Conservation (phyloP, 2,888 invertebrate species). For the Idaea biselata region DNA sequence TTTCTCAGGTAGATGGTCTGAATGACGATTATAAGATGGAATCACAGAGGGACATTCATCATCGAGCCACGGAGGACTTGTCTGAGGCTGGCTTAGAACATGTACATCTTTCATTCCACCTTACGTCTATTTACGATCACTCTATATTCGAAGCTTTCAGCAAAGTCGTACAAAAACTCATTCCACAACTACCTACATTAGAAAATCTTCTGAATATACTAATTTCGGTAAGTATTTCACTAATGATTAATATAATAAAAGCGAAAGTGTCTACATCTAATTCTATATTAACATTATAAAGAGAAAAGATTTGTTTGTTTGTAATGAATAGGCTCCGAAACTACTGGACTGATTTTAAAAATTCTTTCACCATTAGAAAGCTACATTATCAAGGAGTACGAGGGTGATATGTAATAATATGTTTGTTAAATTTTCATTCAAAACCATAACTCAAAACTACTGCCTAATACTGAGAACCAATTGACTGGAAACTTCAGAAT, state of each 20-base stretch:
- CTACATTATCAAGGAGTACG: too few species aligned
- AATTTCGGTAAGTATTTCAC: conserved; percentile 89
- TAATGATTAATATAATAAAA: too few species aligned
- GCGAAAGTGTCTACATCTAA: too few species aligned
- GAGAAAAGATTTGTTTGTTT: too few species aligned
- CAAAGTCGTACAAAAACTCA: conserved; percentile 99
- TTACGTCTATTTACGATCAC: conserved; percentile 99
- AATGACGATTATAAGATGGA: conserved; percentile 99
- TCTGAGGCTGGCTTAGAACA: conserved; percentile 92
- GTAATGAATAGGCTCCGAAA: too few species aligned
- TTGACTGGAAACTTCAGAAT: too few species aligned
- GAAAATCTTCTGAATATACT: conserved; percentile 98
- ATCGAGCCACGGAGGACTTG: conserved; percentile 96
- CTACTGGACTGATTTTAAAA: too few species aligned
- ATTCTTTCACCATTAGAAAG: too few species aligned
- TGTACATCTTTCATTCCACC: conserved; percentile 95
- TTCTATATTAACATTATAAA: neutral
- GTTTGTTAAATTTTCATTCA: too few species aligned
- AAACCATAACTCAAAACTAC: too few species aligned
- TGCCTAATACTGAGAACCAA: too few species aligned
- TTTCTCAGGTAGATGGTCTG: conserved; percentile 92
- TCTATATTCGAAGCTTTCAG: conserved; percentile 99
- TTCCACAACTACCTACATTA: conserved; percentile 97
- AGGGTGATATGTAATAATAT: too few species aligned
- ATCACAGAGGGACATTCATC: conserved; percentile 98